Evolutionary conservation across 2,888 invertebrate genomes (phyloP).

Genomic region (Lissonota sp.): DNA sequence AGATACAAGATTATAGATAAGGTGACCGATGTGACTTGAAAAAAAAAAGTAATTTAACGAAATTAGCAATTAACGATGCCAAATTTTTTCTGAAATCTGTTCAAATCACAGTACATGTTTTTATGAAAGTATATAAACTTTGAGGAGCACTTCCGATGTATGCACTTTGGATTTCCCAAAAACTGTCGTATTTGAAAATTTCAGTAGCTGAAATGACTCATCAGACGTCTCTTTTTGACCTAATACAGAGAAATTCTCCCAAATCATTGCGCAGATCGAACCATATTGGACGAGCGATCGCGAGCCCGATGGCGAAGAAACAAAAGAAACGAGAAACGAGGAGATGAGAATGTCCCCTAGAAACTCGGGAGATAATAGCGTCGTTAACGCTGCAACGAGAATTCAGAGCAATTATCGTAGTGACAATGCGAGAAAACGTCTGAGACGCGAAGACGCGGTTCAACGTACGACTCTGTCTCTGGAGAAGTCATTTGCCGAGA

Average conservation of each 20-base stretch:
- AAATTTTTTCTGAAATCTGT: too few relatives aligned
- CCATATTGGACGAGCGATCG: slow-evolving; percentile 12
- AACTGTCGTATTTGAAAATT: too few relatives aligned
- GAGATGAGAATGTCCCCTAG: slow-evolving; percentile 49
- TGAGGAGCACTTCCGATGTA: too few relatives aligned
- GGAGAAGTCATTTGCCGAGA: slow-evolving; percentile 64
- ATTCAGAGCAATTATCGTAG: slow-evolving; percentile 72
- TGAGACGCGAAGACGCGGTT: slow-evolving; percentile 76
- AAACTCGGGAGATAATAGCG: slow-evolving; percentile 41
- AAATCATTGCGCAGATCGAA: slow-evolving; percentile 60
- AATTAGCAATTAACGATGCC: too few relatives aligned
- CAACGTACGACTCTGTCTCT: slow-evolving; percentile 71
- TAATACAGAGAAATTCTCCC: not conserved
- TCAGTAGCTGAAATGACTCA: too few relatives aligned
- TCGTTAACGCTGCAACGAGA: slow-evolving; percentile 67
- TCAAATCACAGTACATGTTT: too few relatives aligned
- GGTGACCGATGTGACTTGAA: not conserved
- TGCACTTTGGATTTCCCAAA: too few relatives aligned
- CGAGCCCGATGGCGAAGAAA: slow-evolving; percentile 16
- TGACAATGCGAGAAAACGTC: slow-evolving; percentile 72
- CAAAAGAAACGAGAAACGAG: not conserved
- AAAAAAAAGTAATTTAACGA: not conserved
- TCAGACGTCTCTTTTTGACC: too few relatives aligned
- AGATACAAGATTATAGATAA: too few relatives aligned
- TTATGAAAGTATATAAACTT: too few relatives aligned